Evolutionary conservation across 1,140 invertebrate species (phyloP).

Genomic region (Brachionus calyciflorus): DNA sequence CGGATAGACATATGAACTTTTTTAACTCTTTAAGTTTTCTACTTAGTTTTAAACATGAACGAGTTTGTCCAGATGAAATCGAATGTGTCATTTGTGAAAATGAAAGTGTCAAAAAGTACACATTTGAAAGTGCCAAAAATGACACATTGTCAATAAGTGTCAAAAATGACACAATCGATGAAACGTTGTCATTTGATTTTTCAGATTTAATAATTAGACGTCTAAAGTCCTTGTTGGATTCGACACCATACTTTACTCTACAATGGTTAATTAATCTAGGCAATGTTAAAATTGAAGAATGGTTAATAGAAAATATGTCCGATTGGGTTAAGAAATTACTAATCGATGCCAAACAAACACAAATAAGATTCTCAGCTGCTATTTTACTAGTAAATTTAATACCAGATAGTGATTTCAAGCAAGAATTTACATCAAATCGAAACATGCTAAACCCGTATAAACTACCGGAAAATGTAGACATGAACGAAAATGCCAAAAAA

Average conservation of each 20-base stretch:
- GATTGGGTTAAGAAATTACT: background rate
- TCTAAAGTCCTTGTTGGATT: background rate
- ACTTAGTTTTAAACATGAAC: background rate
- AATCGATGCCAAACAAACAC: background rate
- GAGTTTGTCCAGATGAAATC: background rate
- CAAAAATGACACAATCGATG: no score
- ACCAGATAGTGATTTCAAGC: background rate
- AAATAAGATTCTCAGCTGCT: background rate
- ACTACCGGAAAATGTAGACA: background rate
- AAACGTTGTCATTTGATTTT: no score
- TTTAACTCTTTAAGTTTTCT: background rate
- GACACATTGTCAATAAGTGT: no score
- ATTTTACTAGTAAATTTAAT: background rate
- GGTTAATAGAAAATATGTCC: background rate
- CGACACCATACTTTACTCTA: background rate
- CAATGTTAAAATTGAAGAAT: background rate
- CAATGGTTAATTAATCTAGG: background rate
- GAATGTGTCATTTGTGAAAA: background rate
- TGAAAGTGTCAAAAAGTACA: no score
- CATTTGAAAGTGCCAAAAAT: no score
- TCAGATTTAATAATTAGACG: background rate
- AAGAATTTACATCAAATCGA: slow-evolving; percentile 6
- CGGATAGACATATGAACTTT: slow-evolving; percentile 4
- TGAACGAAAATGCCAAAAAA: background rate
- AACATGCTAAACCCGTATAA: slow-evolving; percentile 11